Evolutionary conservation across 2,113 vertebrate genomes (phyloP).

Genomic region (Myotis yumanensis): DNA sequence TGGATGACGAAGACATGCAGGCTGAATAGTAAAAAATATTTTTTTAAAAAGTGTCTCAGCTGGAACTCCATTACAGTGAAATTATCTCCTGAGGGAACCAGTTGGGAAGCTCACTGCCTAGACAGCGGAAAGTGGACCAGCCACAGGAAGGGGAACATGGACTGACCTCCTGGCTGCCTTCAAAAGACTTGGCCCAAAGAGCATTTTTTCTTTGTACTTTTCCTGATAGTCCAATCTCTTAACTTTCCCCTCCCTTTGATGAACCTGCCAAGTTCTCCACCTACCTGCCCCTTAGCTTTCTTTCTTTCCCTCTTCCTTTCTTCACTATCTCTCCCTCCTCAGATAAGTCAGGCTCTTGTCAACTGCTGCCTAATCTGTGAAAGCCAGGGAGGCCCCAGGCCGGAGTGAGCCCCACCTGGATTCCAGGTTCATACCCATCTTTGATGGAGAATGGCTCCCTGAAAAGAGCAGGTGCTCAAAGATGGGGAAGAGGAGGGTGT

Average conservation of each 20-base stretch:
- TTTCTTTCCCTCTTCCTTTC: not conserved
- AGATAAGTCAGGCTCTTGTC: not conserved
- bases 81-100: not conserved
- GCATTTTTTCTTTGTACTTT: not conserved
- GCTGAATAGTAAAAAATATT: not conserved
- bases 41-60: not conserved
- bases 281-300: too few relatives aligned
- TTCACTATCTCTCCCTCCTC: not conserved
- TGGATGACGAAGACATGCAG: constrained; percentile 9
- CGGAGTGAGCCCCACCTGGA: not conserved
- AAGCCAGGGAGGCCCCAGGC: not conserved
- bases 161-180: too few relatives aligned
- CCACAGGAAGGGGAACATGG: not conserved
- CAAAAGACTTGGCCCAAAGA: not conserved
- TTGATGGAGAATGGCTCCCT: not conserved
- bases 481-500: accelerated
- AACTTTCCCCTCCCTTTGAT: not conserved
- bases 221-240: not conserved
- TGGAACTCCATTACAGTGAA: not conserved
- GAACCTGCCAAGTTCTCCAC: not conserved
- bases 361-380: not conserved
- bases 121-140: not conserved
- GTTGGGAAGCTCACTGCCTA: not conserved
- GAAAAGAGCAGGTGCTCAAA: constrained; percentile 14
- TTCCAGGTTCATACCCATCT: not conserved